Evolutionary conservation across 2,113 vertebrate genomes (phyloP).

Genomic region (Corynorhinus townsendii): DNA sequence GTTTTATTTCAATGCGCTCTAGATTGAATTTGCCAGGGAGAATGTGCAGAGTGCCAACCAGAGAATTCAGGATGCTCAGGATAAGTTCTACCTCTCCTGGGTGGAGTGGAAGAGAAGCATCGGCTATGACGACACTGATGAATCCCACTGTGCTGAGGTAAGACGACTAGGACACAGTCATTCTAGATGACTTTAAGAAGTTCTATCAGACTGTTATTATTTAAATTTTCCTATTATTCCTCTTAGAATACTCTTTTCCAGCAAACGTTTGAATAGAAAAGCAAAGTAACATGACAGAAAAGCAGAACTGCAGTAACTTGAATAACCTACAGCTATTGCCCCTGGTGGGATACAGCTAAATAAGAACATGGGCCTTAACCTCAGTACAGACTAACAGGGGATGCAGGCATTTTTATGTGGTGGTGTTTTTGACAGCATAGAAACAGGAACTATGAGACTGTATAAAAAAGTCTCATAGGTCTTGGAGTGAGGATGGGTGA

Average conservation of each 20-base stretch:
- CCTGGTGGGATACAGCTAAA: background rate
- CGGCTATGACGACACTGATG: slow-evolving; percentile 73
- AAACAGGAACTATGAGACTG: background rate
- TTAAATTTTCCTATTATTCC: background rate
- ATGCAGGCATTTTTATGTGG: background rate
- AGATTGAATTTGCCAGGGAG: slow-evolving; percentile 91
- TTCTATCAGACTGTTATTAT: background rate
- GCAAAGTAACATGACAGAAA: background rate
- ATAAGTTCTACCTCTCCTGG: slow-evolving; percentile 83
- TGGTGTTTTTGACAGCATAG: background rate
- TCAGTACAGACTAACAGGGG: background rate
- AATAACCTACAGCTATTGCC: background rate
- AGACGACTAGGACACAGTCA: background rate
- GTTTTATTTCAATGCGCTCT: slow-evolving; percentile 61
- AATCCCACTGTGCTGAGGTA: slow-evolving; percentile 85
- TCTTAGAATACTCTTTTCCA: background rate
- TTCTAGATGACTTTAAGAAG: background rate
- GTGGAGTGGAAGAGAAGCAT: slow-evolving; percentile 84
- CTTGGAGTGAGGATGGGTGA: background rate
- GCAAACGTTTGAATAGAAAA: background rate
- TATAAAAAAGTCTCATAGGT: background rate
- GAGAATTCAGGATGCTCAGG: slow-evolving; percentile 84
- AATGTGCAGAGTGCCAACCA: slow-evolving; percentile 88
- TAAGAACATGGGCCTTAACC: background rate
- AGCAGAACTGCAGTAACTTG: background rate